Evolutionary conservation across 2,113 vertebrate species (phyloP).

Genomic region (Ahaetulla prasina): DNA sequence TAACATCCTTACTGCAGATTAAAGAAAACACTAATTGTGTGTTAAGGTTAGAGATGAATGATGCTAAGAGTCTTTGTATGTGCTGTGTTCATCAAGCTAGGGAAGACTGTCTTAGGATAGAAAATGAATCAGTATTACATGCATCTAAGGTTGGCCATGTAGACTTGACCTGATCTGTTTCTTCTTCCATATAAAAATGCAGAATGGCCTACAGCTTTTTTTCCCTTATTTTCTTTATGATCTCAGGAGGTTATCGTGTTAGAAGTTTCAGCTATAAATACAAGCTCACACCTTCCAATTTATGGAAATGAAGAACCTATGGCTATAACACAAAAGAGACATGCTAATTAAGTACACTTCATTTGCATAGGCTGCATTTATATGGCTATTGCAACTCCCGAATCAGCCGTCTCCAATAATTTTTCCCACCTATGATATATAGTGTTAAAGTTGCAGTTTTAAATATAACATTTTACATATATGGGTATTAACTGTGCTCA

Average conservation of each 20-base stretch:
- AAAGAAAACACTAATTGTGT: neutral
- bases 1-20: neutral
- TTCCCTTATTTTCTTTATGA: neutral
- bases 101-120: neutral
- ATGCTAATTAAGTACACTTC: conserved; percentile 10
- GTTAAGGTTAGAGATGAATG: neutral
- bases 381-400: neutral
- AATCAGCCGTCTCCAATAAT: neutral
- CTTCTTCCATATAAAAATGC: neutral
- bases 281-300: conserved; percentile 6
- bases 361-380: conserved; percentile 15
- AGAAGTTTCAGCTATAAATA: neutral
- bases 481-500: neutral
- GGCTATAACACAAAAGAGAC: conserved; percentile 7
- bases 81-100: neutral
- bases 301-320: neutral
- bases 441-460: neutral
- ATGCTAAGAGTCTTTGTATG: neutral
- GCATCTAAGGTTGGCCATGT: neutral
- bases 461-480: neutral
- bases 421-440: neutral
- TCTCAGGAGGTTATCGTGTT: neutral
- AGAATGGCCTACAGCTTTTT: neutral
- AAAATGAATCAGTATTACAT: neutral
- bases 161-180: neutral